Conservation (phyloP, 2,113 vertebrate genomes). For the Suncus etruscus region DNA sequence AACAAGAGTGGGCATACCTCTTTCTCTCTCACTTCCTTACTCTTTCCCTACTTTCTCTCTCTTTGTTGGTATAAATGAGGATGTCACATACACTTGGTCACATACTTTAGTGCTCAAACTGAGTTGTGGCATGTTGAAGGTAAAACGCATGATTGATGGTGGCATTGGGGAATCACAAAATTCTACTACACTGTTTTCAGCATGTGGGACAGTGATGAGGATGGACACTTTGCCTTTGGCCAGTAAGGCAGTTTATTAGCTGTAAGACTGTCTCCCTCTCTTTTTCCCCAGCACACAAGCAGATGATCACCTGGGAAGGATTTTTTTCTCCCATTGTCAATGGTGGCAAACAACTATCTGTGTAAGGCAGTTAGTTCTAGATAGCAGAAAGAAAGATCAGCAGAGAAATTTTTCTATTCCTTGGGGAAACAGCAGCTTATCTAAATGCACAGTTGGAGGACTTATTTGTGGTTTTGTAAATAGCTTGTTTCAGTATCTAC, state of each 20-base stretch:
- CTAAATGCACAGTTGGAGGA: conserved; percentile 3
- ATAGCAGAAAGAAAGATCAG: conserved; percentile 25
- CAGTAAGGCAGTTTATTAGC: no score
- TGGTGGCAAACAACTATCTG: conserved; percentile 32
- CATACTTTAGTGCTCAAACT: no score
- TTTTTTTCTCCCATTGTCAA: background rate
- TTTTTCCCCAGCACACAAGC: background rate
- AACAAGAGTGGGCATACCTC: background rate
- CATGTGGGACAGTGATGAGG: no score
- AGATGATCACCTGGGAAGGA: background rate
- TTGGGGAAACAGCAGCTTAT: conserved; percentile 27
- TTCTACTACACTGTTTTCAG: no score
- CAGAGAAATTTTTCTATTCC: conserved; percentile 49
- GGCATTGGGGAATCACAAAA: no score
- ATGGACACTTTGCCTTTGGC: no score
- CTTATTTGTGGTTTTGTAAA: conserved; percentile 46
- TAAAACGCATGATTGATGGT: no score
- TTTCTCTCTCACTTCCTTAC: background rate
- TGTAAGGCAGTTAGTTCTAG: conserved; percentile 24
- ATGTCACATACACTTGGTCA: no score
- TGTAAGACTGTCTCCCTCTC: background rate
- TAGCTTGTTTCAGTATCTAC: conserved; percentile 46
- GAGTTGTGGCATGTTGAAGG: no score
- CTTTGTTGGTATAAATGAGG: no score
- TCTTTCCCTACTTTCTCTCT: background rate